A percentile compares a stretch with the other conserved stretches of the same genome.
These are phyloP conservation scores for Rhinolophus ferrumequinum DNA, from an alignment of 2,113 vertebrate species.

Conservation along the genomic window DNA sequence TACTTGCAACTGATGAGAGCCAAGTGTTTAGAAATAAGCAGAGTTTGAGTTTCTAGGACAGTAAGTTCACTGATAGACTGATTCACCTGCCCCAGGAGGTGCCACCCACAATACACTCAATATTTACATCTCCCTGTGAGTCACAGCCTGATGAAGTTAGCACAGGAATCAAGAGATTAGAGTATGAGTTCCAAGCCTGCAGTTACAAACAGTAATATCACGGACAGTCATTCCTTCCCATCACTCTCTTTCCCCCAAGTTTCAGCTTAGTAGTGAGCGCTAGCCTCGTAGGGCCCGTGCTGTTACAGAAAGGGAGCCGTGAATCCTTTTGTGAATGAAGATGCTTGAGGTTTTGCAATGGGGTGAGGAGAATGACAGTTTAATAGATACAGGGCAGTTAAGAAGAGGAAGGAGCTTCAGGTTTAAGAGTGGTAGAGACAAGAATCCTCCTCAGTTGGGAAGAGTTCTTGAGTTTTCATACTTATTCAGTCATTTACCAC, in stretches of 20 bases:
- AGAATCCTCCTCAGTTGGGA: not conserved
- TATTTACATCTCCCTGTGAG: constrained; percentile 42
- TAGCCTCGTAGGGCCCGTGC: not conserved
- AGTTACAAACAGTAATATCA: not conserved
- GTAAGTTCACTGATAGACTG: not conserved
- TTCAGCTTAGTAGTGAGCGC: not conserved
- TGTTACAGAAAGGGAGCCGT: not conserved
- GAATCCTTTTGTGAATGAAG: not conserved
- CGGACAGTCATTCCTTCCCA: not conserved
- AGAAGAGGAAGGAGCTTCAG: not conserved
- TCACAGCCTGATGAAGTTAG: constrained; percentile 27
- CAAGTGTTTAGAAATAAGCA: not conserved
- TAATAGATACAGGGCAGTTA: not conserved
- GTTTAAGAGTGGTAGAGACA: not conserved
- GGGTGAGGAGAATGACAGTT: not conserved
- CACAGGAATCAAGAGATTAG: not conserved
- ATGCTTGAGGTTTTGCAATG: not conserved
- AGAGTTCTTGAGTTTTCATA: not conserved
- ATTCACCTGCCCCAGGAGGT: not conserved
- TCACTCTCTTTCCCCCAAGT: not conserved
- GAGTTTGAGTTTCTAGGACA: constrained; percentile 39
- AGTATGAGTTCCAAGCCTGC: not conserved
- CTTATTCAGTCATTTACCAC: not conserved
- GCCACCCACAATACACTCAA: not conserved
- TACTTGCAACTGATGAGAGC: not conserved